A percentile compares a stretch with the other conserved stretches of the same genome.
These are phyloP conservation scores for Tachycineta bicolor DNA, from an alignment of 2,113 vertebrate species.

Conservation along the genomic window DNA sequence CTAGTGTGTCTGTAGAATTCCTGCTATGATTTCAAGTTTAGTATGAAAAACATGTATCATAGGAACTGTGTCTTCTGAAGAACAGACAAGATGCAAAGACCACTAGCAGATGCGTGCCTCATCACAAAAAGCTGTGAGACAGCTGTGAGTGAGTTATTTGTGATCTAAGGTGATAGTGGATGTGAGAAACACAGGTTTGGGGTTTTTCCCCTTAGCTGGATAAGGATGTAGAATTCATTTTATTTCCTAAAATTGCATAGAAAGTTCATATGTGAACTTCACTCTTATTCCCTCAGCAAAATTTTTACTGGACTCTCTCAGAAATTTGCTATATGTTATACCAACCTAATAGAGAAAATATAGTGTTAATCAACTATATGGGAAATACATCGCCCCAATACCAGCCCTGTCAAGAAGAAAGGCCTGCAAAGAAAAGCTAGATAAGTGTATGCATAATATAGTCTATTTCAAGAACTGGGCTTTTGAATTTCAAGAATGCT, in stretches of 20 bases:
- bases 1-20: not conserved
- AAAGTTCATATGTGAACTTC: not conserved
- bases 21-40: rapidly evolving
- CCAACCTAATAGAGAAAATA: not conserved
- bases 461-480: not conserved
- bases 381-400: not conserved
- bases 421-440: not conserved
- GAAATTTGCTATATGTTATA: not conserved
- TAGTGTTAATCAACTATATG: not conserved
- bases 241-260: not conserved
- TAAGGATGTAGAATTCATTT: not conserved
- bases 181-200: not conserved
- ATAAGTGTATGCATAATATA: not conserved
- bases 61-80: not conserved
- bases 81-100: not conserved
- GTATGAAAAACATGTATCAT: not conserved
- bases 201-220: not conserved
- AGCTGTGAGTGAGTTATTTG: not conserved
- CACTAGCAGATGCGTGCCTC: not conserved
- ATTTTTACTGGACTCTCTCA: not conserved
- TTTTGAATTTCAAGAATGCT: not conserved
- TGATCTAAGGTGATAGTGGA: not conserved
- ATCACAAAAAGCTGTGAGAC: not conserved
- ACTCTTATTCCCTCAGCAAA: not conserved
- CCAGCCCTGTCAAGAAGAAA: not conserved